phyloP scores from a whole-genome alignment of 2,113 vertebrate species.

The Siniperca knerii region DNA sequence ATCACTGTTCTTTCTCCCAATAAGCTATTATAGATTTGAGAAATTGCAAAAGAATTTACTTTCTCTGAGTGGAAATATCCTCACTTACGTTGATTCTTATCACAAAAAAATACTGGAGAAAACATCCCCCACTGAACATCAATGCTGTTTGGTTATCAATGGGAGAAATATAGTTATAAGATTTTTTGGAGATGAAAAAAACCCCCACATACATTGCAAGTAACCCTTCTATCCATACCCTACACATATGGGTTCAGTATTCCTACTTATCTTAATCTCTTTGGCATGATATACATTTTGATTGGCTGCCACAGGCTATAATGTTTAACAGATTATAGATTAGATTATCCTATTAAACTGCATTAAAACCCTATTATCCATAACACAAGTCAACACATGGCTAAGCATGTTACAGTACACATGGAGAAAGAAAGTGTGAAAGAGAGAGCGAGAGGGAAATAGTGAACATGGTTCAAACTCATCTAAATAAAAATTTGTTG shows the following conservation, averaged over 20 bases:
- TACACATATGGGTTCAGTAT: constrained; percentile 40
- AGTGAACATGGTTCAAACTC: neutral
- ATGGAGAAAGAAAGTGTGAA: neutral
- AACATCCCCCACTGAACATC: neutral
- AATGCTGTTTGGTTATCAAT: neutral
- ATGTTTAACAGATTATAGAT: constrained; percentile 70
- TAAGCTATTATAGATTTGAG: neutral
- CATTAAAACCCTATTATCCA: constrained; percentile 54
- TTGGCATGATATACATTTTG: constrained; percentile 51
- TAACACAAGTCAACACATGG: constrained; percentile 56
- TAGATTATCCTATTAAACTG: constrained; percentile 71
- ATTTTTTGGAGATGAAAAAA: too few relatives aligned
- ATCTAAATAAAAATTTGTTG: neutral
- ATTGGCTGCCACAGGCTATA: constrained; percentile 64
- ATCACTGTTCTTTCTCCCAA: neutral
- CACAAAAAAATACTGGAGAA: neutral
- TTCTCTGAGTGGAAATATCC: neutral
- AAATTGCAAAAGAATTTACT: neutral
- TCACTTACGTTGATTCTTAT: neutral
- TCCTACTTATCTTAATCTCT: constrained; percentile 65
- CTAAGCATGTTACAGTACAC: constrained; percentile 33
- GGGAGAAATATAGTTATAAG: neutral
- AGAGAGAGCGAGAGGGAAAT: neutral
- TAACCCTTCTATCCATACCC: neutral
- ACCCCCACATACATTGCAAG: neutral